phyloP scores from a whole-genome alignment of 2,113 vertebrate genomes.

The Halichoeres trimaculatus region DNA sequence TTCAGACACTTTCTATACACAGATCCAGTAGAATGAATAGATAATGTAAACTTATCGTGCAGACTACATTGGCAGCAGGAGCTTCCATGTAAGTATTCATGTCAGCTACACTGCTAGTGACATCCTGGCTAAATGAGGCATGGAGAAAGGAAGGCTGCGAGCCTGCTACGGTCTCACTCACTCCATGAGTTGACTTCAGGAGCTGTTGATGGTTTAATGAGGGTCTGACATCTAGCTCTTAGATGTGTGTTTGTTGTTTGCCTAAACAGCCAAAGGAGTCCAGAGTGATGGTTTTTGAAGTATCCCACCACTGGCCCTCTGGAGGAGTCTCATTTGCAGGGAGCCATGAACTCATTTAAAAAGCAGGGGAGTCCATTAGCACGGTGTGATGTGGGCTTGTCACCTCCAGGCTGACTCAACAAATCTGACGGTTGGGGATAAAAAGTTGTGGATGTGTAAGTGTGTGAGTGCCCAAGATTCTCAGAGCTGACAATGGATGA shows the following conservation, averaged over 20 bases:
- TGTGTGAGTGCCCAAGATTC: neutral
- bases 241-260: constrained; percentile 45
- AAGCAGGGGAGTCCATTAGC: constrained; percentile 61
- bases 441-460: neutral
- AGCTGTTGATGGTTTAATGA: constrained; percentile 64
- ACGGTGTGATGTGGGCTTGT: constrained; percentile 25
- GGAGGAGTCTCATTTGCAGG: constrained; percentile 51
- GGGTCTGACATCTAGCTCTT: constrained; percentile 23
- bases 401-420: neutral
- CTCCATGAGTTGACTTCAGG: constrained; percentile 29
- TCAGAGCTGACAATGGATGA: neutral
- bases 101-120: constrained; percentile 26
- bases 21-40: neutral
- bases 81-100: constrained; percentile 52
- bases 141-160: constrained; percentile 32
- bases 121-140: constrained; percentile 52
- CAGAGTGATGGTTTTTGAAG: constrained; percentile 40
- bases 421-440: constrained; percentile 7
- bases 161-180: constrained; percentile 33
- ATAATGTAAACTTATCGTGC: neutral
- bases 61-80: constrained; percentile 2
- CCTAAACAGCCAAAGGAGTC: constrained; percentile 4
- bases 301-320: constrained; percentile 18
- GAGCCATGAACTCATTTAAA: constrained; percentile 58
- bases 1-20: neutral